Conservation (phyloP, 1,140 invertebrate genomes). For the Nasonia giraulti region DNA sequence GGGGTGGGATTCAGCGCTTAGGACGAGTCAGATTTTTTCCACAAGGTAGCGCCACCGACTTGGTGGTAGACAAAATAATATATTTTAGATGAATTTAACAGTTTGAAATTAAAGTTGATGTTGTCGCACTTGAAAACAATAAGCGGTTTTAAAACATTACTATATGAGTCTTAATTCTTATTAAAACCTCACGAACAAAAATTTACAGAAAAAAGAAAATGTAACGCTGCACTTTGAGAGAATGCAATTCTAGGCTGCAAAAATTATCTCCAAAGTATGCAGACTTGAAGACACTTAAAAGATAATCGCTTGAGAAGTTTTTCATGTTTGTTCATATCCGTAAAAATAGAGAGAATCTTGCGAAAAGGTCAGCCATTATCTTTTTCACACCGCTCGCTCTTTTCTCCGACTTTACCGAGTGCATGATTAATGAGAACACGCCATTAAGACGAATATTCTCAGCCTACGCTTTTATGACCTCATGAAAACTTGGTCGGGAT, state of each 20-base stretch:
- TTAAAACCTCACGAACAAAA: neutral
- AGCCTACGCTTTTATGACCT: neutral
- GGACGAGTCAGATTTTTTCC: slow-evolving; percentile 2
- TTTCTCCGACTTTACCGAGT: neutral
- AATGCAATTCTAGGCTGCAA: too few species aligned
- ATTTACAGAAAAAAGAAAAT: neutral
- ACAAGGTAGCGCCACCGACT: neutral
- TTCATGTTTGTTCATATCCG: neutral
- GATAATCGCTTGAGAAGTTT: neutral
- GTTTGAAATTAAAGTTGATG: too few species aligned
- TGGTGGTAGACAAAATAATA: neutral
- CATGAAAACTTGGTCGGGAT: neutral
- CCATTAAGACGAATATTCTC: neutral
- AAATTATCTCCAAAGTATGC: too few species aligned
- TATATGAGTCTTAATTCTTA: too few species aligned
- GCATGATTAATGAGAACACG: neutral
- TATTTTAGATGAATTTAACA: too few species aligned
- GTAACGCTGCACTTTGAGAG: too few species aligned
- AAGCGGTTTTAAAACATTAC: too few species aligned
- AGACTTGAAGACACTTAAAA: neutral
- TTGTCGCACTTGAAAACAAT: too few species aligned
- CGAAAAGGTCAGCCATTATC: neutral
- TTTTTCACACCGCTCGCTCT: neutral
- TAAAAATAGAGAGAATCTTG: neutral
- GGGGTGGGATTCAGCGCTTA: neutral